phyloP scores from a whole-genome alignment of 2,797 vertebrate genomes.

The Malacoctenus gilli region DNA sequence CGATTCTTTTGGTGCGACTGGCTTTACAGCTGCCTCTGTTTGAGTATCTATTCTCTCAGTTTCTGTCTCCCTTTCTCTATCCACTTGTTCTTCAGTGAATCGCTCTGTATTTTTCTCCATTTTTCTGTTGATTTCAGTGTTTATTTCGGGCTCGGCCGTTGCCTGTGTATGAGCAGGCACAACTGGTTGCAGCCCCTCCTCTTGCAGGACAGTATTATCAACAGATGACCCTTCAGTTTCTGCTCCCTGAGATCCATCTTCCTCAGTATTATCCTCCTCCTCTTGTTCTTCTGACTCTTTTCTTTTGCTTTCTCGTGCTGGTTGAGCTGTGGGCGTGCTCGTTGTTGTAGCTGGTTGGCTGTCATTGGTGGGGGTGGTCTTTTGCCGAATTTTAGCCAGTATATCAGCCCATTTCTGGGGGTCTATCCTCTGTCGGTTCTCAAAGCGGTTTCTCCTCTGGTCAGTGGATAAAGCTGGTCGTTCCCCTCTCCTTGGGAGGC shows the following conservation, averaged over 20 bases:
- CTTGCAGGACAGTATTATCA: conserved; percentile 64
- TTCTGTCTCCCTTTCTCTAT: conserved; percentile 21
- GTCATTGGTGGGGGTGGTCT: conserved; percentile 69
- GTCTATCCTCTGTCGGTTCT: conserved; percentile 88
- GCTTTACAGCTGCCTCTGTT: conserved; percentile 27
- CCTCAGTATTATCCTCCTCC: conserved; percentile 16
- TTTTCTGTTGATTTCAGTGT: conserved; percentile 32
- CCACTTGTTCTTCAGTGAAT: conserved; percentile 37
- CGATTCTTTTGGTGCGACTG: conserved; percentile 22
- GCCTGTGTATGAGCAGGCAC: conserved; percentile 39
- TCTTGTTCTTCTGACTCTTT: conserved; percentile 15
- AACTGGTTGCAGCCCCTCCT: conserved; percentile 69
- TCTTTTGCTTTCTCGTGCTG: conserved; percentile 10
- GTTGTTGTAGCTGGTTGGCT: conserved; percentile 27
- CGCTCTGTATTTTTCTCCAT: conserved; percentile 16
- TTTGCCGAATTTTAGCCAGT: conserved; percentile 91
- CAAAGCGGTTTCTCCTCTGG: conserved; percentile 81
- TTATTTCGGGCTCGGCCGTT: conserved; percentile 37
- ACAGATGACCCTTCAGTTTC: conserved; percentile 82
- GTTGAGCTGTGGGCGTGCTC: conserved; percentile 30
- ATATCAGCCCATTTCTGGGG: conserved; percentile 92
- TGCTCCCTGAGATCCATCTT: conserved; percentile 11
- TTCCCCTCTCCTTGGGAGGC: conserved; percentile 46
- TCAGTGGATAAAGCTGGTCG: conserved; percentile 61
- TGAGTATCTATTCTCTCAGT: conserved; percentile 27